Evolutionary conservation across 2,888 invertebrate genomes (phyloP).

Genomic region (Amaurobius ferox): DNA sequence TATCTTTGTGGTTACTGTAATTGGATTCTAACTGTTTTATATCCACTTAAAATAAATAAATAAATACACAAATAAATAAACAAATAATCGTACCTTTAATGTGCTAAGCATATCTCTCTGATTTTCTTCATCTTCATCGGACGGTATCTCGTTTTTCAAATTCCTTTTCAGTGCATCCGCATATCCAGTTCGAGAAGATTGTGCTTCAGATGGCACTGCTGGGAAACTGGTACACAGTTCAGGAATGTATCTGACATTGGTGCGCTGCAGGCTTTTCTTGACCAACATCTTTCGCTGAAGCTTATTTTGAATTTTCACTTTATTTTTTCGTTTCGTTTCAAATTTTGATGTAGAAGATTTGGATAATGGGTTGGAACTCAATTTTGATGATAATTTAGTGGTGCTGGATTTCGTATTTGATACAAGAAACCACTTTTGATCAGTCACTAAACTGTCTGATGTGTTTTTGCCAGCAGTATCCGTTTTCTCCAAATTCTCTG

Average conservation of each 20-base stretch:
- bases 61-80: no score
- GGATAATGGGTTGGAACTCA: no score
- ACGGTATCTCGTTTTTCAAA: neutral
- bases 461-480: neutral
- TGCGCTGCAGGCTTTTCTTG: neutral
- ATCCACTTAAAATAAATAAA: no score
- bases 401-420: neutral
- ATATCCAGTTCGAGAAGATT: slow-evolving; percentile 31
- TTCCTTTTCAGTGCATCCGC: slow-evolving; percentile 53
- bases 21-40: no score
- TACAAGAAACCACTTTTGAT: neutral
- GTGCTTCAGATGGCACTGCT: neutral
- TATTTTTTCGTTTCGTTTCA: neutral
- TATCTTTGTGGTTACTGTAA: no score
- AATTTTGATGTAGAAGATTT: no score
- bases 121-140: no score
- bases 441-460: neutral
- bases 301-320: slow-evolving; percentile 15
- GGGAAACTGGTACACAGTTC: neutral
- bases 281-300: neutral
- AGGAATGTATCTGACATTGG: neutral
- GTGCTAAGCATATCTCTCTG: no score
- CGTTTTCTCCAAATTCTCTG: neutral
- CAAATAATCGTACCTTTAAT: no score
- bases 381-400: neutral